Evolutionary conservation across 2,113 vertebrate species (phyloP).

Genomic region (Calypte anna): DNA sequence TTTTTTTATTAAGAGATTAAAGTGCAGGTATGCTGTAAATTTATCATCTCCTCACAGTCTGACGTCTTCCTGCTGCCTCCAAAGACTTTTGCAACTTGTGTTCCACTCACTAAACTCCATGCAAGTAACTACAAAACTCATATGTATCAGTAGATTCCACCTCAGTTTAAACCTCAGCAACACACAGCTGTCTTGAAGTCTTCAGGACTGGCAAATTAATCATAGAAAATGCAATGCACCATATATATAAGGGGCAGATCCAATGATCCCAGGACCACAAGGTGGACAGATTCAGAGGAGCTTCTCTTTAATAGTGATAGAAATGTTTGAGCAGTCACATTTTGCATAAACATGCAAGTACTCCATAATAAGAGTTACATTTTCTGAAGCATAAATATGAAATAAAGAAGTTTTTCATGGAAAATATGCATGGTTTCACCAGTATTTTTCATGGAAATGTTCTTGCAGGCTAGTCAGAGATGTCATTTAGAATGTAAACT

Average conservation of each 20-base stretch:
- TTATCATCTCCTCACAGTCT: not conserved
- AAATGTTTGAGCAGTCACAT: not conserved
- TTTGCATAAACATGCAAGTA: not conserved
- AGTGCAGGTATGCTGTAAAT: not conserved
- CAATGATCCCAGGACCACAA: not conserved
- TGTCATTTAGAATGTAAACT: not conserved
- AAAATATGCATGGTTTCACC: not conserved
- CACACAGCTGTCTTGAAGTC: not conserved
- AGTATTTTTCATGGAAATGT: not conserved
- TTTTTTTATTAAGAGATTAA: not conserved
- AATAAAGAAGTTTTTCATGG: not conserved
- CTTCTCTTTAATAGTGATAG: fast-evolving
- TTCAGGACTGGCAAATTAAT: not conserved
- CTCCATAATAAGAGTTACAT: not conserved
- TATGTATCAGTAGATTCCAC: not conserved
- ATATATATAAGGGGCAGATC: not conserved
- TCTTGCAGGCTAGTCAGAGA: not conserved
- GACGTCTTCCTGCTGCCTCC: not conserved
- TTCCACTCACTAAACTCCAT: not conserved
- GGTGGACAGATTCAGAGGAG: not conserved
- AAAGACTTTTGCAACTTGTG: not conserved
- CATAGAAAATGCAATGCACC: not conserved
- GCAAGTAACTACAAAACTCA: not conserved
- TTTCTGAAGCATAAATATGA: not conserved
- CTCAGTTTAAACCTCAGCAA: not conserved